Base-by-base conservation (phyloP, 2,113 vertebrate species). In the Mirza zaza region DNA sequence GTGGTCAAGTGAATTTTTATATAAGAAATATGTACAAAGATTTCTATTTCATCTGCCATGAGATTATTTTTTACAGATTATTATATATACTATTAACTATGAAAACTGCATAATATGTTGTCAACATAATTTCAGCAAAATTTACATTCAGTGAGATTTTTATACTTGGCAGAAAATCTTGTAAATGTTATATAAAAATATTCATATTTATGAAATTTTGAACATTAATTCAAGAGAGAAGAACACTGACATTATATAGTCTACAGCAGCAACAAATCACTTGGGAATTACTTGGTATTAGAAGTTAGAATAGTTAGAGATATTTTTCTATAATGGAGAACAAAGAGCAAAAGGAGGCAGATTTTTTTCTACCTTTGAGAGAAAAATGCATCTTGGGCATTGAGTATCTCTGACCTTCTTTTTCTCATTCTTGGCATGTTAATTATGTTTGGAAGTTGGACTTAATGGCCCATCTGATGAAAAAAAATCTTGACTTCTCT, bases 401-500 rank as follows among this genome's bases (percentile, higher is more conserved):
- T 87, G 65, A 92, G 10, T 87, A 48, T 87, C 79, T 97, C 73
- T 91, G 68, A 87, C 93, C 88, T 91, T 91, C 39, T 83, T 90
- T 92, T 65, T 84, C 27, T 87, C 42, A 70, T 17, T 94, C 45
- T 91, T 83, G 14, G 91, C 92, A 96, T 91, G 79, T 86, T 96
- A 97, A 96, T 97, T 96, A 91, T 84, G n/a, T 96, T 93, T 96
- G 55, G 70, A 96, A 96, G 96, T 94, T 96, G 68, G n/a, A 96
- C 32, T 95, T 94, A 68, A 81, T 95, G 82, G n/a, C 88, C 87
- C 29, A 85, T 63, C 5, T 45, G 34, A 34, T 20, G 5, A 45
- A 73, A 92, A 95, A 79, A 70, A 87, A 70, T 59, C 68, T 97
- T 97, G 92, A 71, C 87, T 96, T 95, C n/a, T 94, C 71, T 96